Base-by-base conservation (phyloP, 2,888 invertebrate genomes). In the Dicyrtoma fusca region DNA sequence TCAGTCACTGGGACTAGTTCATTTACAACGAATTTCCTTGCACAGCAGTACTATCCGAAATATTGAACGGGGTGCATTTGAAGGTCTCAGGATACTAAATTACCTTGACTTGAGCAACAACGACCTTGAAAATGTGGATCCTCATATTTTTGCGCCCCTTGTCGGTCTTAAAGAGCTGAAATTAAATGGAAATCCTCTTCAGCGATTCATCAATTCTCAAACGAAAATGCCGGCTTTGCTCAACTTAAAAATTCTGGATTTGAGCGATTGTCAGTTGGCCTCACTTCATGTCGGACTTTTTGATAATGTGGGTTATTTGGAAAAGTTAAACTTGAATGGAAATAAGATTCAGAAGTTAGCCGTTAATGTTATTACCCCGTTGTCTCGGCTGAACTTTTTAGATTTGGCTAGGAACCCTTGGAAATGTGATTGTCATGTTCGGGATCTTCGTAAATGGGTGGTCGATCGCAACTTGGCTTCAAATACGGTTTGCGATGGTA, bases 341-440 rank as follows among this genome's bases (percentile, higher is more conserved):
- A 68, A 68, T 45, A 10, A 19, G 19, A 45, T 68, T 53, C 21
- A 19, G 11, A 14, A 45, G 13, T 13, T 68, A 1, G 6, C 55
- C 8, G 57, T 23, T 10, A 45, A 42, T 45, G 57, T 68, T 21
- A n/a, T 68, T 8, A 0, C 17, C 8, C 68, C 68, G 1, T 3
- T 68, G 14, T 8, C 8, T 53, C n/a, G 5, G 10, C n/a, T 68
- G 23, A 26, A n/a, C 10, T 19, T 1, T 3, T 13, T 68, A 1
- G 23, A 21, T 23, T 23, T 68, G 21, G 23, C 14, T 44, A 13
- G 8, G 1, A 68, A 68, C 44, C 57, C 55, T 17, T 68, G 53
- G 53, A 21, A 5, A 11, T 68, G 68, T 57, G 68, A 68, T n/a
- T 68, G 68, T 57, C 55, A 57, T 45, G 1, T 45, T 17, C 25